Evolutionary conservation across 2,797 vertebrate genomes (phyloP), one percentile per base, ranked within the genome.

Genomic region (Hozukius guyotensis): DNA sequence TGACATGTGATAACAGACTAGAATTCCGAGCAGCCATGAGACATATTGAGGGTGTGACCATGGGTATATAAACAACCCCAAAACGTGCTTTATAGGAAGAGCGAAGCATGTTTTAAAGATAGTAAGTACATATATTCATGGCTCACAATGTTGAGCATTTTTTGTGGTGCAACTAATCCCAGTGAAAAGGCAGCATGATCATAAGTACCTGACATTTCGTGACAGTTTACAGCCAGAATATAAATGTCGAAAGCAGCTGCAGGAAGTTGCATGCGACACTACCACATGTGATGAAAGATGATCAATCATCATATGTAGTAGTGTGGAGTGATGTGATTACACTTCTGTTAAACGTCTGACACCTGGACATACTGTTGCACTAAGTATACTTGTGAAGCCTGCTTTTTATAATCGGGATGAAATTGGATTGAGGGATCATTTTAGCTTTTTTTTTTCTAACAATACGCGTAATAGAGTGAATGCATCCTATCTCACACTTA

Each of bases 401-500:
- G 38, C 27, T 79, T 75, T 85, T 72, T 46, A 64, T 36, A 67
- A 78, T 72, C 61, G 56, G 32, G 42, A 78, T 60, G 2, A 77
- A 66, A 88, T 72, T 75, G 56, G 68, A 86, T 69, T 69, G 55
- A 82, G 27, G 38, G 27, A 86, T 87, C 16, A 75, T 72, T 83
- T 52, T 11, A 55, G 3, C 1, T 22, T 77, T 63, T 77, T 79
- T 75, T 81, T 66, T 78, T 16, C 22, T 13, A 66, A 68, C 49
- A 78, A 77, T 71, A 80, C 1, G 8, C 8, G 14, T 67, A 74
- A 87, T 22, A 20, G 55, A 73, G 63, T 38, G 34, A 80, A 86
- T 36, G 31, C 46, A 27, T 14, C 74, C 53, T 31, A 63, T 84
- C 80, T 80, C 75, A 79, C 80, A 79, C 64, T 88, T 64, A 1